Base-by-base conservation (phyloP, 2,113 vertebrate genomes). In the Sturnira hondurensis region DNA sequence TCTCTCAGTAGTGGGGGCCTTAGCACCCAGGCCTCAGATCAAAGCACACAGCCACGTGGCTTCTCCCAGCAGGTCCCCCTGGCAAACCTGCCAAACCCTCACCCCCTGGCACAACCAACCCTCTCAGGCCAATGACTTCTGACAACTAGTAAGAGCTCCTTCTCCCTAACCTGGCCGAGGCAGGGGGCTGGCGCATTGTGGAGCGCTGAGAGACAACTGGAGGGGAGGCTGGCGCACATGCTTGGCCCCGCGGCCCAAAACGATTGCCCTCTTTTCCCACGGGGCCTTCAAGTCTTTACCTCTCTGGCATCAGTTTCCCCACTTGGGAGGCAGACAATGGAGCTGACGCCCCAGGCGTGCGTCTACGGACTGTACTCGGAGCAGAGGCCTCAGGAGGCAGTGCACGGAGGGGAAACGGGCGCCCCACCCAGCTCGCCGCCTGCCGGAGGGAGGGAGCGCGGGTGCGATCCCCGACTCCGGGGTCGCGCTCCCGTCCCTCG, bases 181-280 rank as follows among this genome's bases (percentile, higher is more conserved):
- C 24, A 4, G 56, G 17, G 41, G 17, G 67, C 24, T 33, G 36
- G 22, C 41, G 10, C 28, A 17, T 41, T 3, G 43, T 10, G 67
- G 33, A 11, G 38, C n/a, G 3, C 4, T 0, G 8, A 7, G 26
- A 50, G 31, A 14, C 17, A 1, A n/a, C 41, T 0, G 14, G 38
- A 63, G 74, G 7, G 7, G 24, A 33, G 82, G 41, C 43, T 12
- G 41, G 58, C 0, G n/a, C 43, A 24, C 78, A 3, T 0, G 12
- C 43, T 38, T 56, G 17, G 5, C 7, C 43, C 26, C 47, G 52
- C 28, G 68, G 28, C 41, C 67, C 9, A 0, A n/a, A 87, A 41
- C 5, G 17, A 63, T 43, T 3, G 38, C 13, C 31, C 19, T 6
- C 22, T 22, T n/a, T 41, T 45, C 58, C 14, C 3, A 11, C 26